Conservation (phyloP, 2,113 vertebrate species). For the Anseranas semipalmata region DNA sequence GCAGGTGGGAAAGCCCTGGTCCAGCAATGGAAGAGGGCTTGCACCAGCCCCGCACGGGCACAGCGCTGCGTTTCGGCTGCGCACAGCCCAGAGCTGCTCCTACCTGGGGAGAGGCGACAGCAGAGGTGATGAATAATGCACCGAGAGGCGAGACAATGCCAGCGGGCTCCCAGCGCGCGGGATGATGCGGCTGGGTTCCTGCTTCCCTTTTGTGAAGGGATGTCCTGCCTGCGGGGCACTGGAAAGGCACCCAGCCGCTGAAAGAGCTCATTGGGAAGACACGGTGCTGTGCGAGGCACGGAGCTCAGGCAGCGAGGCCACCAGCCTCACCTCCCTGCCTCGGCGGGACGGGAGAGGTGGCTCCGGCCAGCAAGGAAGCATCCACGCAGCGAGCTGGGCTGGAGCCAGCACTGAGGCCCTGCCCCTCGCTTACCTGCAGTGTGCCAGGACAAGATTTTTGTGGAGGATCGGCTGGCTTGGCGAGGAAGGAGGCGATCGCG, state of each 20-base stretch:
- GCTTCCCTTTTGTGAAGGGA: neutral
- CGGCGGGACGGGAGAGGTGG: neutral
- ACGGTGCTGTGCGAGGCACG: fast-evolving
- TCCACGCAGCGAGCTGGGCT: neutral
- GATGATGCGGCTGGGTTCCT: neutral
- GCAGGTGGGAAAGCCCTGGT: neutral
- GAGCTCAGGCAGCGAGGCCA: neutral
- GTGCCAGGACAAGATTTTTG: neutral
- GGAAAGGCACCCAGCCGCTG: no score
- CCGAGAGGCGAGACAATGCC: fast-evolving
- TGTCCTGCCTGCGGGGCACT: neutral
- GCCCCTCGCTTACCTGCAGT: neutral
- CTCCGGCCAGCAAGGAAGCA: neutral
- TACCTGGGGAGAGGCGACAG: neutral
- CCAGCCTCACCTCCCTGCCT: neutral
- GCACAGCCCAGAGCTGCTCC: neutral
- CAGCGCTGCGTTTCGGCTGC: neutral
- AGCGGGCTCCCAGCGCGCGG: fast-evolving
- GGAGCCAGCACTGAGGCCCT: neutral
- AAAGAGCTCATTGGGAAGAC: neutral
- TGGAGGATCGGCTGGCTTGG: neutral
- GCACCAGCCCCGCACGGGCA: neutral
- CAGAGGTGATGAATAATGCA: neutral
- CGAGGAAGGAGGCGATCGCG: neutral
- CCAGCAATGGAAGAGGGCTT: neutral